These are phyloP conservation scores for Eilema depressum DNA, from an alignment of 2,888 invertebrate species.

Conservation along the genomic window DNA sequence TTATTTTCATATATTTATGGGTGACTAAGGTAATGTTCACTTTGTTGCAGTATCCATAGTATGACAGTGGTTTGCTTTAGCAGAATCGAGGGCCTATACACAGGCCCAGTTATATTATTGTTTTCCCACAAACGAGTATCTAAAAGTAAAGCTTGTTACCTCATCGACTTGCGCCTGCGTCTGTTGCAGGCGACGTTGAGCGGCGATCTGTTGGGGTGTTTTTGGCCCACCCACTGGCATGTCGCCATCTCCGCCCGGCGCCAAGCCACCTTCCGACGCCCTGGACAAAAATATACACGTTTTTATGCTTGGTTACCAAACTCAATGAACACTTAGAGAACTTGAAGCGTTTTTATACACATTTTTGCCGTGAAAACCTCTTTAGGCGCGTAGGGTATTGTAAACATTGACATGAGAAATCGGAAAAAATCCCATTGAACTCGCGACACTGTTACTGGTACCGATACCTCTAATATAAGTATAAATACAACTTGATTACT, in stretches of 20 bases:
- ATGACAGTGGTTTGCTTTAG: no score
- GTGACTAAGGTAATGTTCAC: background rate
- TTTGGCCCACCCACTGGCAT: slow-evolving; percentile 95
- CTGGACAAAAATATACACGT: slow-evolving; percentile 60
- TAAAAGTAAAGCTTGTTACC: slow-evolving; percentile 65
- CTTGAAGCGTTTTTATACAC: background rate
- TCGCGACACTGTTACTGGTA: background rate
- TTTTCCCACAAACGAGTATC: background rate
- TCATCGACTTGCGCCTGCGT: slow-evolving; percentile 95
- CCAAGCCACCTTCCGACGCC: slow-evolving; percentile 89
- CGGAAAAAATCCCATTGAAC: no score
- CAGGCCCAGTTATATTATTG: no score
- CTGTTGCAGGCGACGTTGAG: slow-evolving; percentile 93
- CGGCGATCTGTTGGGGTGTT: slow-evolving; percentile 94
- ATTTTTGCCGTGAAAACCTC: no score
- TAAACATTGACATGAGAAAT: no score
- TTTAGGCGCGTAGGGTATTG: no score
- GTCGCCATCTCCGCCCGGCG: slow-evolving; percentile 89
- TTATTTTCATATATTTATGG: background rate
- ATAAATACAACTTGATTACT: no score
- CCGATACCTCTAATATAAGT: no score
- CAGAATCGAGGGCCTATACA: no score
- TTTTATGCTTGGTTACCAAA: background rate
- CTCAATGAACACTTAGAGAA: background rate
- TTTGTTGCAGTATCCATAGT: no score